Conservation (phyloP, 2,797 vertebrate species). For the Falco berigora region DNA sequence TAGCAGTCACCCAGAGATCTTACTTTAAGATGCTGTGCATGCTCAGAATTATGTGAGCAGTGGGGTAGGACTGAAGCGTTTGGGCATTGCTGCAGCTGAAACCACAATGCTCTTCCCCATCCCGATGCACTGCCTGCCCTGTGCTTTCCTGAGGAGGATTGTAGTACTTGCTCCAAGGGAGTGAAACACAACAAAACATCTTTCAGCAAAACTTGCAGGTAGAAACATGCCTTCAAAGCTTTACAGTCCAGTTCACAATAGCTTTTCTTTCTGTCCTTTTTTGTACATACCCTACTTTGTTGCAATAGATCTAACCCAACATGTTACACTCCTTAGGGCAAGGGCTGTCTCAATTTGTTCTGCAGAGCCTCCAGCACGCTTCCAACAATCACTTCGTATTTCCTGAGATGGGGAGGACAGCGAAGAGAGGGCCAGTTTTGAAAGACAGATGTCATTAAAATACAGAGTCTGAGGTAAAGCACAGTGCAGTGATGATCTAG, state of each 20-base stretch:
- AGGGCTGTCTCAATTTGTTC: background rate
- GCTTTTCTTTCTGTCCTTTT: background rate
- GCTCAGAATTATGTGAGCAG: background rate
- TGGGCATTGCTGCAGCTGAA: background rate
- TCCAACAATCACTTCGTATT: background rate
- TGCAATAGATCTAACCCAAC: background rate
- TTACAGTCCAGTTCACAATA: background rate
- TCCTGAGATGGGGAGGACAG: background rate
- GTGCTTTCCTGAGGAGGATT: background rate
- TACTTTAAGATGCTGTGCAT: rapidly evolving
- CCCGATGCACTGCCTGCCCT: rapidly evolving
- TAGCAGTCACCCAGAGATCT: background rate
- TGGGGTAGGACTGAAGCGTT: background rate
- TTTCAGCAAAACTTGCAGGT: background rate
- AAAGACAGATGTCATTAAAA: background rate
- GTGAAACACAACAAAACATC: background rate
- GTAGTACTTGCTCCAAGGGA: background rate
- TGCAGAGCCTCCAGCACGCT: background rate
- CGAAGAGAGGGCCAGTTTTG: background rate
- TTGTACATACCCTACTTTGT: background rate
- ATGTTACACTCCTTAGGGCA: background rate
- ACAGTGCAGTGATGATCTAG: background rate
- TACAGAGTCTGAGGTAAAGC: background rate
- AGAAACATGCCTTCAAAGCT: background rate
- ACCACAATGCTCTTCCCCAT: rapidly evolving